Evolutionary conservation across 2,888 invertebrate genomes (phyloP).

Genomic region (Epirrhoe tristata): DNA sequence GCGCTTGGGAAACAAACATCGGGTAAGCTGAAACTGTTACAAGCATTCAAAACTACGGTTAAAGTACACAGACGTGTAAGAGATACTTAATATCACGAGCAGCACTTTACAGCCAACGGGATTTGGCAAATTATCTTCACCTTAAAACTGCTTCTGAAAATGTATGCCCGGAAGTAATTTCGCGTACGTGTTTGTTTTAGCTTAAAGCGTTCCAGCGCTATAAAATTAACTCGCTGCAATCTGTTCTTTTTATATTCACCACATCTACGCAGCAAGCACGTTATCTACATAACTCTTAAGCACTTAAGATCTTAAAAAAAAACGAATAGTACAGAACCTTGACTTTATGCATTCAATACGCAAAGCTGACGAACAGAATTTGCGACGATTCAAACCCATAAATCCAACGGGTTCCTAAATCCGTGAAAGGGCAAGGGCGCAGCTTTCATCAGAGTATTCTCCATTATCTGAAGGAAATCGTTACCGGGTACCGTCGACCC

Average conservation of each 20-base stretch:
- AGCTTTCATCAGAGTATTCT: slow-evolving; percentile 83
- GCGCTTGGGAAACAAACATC: slow-evolving; percentile 26
- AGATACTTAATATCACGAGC: slow-evolving; percentile 47
- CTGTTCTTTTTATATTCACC: slow-evolving; percentile 61
- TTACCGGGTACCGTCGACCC: slow-evolving; percentile 80
- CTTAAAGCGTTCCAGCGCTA: slow-evolving; percentile 63
- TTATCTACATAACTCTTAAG: slow-evolving; percentile 67
- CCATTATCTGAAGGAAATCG: slow-evolving; percentile 84
- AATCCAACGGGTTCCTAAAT: slow-evolving; percentile 76
- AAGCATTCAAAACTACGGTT: slow-evolving; percentile 31
- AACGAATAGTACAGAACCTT: slow-evolving; percentile 53
- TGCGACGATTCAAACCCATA: slow-evolving; percentile 69
- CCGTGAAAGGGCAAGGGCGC: slow-evolving; percentile 78
- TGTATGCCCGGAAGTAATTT: slow-evolving; percentile 69
- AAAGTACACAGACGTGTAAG: slow-evolving; percentile 38
- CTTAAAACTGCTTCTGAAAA: slow-evolving; percentile 66
- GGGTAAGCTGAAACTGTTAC: slow-evolving; percentile 30
- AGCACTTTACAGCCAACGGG: slow-evolving; percentile 61
- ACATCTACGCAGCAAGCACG: slow-evolving; percentile 64
- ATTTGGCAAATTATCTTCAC: slow-evolving; percentile 69
- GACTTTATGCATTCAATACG: slow-evolving; percentile 67
- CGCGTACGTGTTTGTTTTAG: slow-evolving; percentile 72
- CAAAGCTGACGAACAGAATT: slow-evolving; percentile 71
- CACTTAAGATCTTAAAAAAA: slow-evolving; percentile 58
- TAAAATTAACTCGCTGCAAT: slow-evolving; percentile 69